A percentile compares a stretch with the other conserved stretches of the same genome.
These are phyloP conservation scores for Drosophila austrosaltans DNA, from an alignment of 2,888 invertebrate genomes.

Conservation along the genomic window DNA sequence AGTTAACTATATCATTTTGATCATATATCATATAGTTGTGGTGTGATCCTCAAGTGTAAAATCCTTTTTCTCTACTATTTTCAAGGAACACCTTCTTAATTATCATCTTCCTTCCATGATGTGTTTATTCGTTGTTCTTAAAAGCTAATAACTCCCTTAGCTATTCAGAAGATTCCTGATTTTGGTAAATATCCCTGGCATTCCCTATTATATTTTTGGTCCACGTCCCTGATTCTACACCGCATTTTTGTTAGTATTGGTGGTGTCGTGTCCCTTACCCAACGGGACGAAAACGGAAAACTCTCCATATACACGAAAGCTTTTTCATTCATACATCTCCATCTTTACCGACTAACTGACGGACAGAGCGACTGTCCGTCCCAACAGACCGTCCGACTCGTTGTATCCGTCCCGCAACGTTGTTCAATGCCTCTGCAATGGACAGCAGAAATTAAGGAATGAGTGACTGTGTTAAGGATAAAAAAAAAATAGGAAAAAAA, in stretches of 20 bases:
- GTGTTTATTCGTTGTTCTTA: no score
- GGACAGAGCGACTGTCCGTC: conserved; percentile 16
- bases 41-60: no score
- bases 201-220: not conserved
- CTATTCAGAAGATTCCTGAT: not conserved
- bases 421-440: conserved; percentile 48
- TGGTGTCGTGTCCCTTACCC: not conserved
- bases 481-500: conserved; percentile 2
- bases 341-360: conserved; percentile 23
- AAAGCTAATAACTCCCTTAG: no score
- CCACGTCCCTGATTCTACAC: not conserved
- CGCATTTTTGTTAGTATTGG: not conserved
- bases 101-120: no score
- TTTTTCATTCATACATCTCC: conserved; percentile 19
- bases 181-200: no score
- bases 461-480: conserved; percentile 13
- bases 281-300: not conserved
- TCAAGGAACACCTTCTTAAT: no score
- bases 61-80: no score
- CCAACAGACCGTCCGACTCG: not conserved
- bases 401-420: conserved; percentile 36
- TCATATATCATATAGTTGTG: no score
- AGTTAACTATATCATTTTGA: no score
- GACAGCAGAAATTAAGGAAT: conserved; percentile 33
- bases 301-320: conserved; percentile 15